A percentile compares a stretch with the other conserved stretches of the same genome.
phyloP scores from a whole-genome alignment of 1,140 invertebrate species.

The Lordiphosa mommai region DNA sequence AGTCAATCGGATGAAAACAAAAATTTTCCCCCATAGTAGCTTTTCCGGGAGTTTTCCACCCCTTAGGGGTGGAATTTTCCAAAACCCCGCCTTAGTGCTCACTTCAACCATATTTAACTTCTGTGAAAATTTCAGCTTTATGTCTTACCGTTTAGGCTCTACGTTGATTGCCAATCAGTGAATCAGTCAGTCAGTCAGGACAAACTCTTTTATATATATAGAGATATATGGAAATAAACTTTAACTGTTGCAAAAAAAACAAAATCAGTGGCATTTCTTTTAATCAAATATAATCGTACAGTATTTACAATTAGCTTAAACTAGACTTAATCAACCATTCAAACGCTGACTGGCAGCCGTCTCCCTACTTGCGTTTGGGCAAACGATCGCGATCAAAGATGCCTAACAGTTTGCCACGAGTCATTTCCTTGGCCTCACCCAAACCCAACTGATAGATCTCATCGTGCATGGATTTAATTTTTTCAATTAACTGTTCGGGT shows the following conservation, averaged over 20 bases:
- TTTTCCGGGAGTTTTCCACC: no score
- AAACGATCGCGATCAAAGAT: conserved; percentile 83
- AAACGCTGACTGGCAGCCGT: background rate
- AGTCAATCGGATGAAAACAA: no score
- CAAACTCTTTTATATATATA: no score
- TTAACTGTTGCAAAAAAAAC: conserved; percentile 35
- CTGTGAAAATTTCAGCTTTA: no score
- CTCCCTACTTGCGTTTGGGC: conserved; percentile 24
- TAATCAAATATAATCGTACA: background rate
- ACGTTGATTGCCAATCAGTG: no score
- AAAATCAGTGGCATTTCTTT: background rate
- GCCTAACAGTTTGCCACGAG: conserved; percentile 95
- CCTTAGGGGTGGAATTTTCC: no score
- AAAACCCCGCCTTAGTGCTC: no score
- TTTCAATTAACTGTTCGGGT: conserved; percentile 89
- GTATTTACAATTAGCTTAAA: background rate
- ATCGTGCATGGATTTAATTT: conserved; percentile 96
- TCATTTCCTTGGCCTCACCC: conserved; percentile 98
- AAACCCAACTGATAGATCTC: conserved; percentile 95
- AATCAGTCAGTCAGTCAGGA: no score
- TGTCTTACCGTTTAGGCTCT: no score
- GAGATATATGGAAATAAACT: no score
- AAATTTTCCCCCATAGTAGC: no score
- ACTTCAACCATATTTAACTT: no score
- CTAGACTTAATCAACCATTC: background rate